Base-by-base conservation (phyloP, 2,888 invertebrate genomes). In the Micoletzkya japonica region DNA sequence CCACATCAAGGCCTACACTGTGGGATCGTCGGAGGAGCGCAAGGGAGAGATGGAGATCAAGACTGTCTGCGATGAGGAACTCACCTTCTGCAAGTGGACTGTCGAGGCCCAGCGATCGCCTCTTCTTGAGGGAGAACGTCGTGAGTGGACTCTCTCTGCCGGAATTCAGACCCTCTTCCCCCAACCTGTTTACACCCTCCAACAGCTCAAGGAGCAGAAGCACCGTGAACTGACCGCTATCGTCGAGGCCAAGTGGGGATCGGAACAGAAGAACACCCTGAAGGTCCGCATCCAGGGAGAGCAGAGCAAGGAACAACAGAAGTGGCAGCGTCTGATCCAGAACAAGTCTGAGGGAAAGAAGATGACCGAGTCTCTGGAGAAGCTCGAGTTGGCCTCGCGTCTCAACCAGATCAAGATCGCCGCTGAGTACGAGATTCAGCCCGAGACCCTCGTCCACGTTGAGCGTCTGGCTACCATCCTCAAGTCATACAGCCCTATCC, bases 401-500 rank as follows among this genome's bases (percentile, higher is more conserved):
- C 60, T 75, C 54, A 59, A 64, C 68, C 74, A 77, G 61, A n/a
- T 77, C 74, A 71, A 74, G 72, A 72, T 72, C 58, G 72, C 74
- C 56, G 75, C 74, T 70, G 73, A 78, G 63, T 79, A 81, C 76
- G 72, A 77, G 67, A 70, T 80, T 52, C 61, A 58, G 71, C 69
- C 71, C 36, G 70, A 67, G 50, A 74, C 75, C 66, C 70, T 78
- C 61, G 68, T 72, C 61, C 52, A 63, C 56, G 49, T 78, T 59
- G 34, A 64, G 57, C 73, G 76, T 54, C 54, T 70, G 67, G 75
- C 76, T 73, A 75, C 78, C 50, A 67, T 79, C 54, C 30, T 83
- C 73, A 80, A 80, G 76, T 70, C 74, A 37, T 72, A 74, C 72
- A 72, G 77, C 71, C 80, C 73, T 74, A 76, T 77, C 79, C 70